phyloP scores from a whole-genome alignment of 1,140 invertebrate species.

The Arctopsyche grandis region DNA sequence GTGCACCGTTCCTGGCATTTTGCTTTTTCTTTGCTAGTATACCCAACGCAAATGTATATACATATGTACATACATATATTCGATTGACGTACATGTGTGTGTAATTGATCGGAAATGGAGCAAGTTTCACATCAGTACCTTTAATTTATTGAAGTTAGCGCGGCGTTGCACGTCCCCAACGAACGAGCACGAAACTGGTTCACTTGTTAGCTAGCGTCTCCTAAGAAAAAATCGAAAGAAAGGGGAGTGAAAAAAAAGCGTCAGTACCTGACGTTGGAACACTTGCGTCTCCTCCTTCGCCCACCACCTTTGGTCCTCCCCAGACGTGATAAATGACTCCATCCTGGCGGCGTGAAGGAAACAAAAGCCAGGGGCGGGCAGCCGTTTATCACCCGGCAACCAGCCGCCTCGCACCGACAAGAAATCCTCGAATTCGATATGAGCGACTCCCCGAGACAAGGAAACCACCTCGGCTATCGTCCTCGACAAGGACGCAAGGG shows the following conservation, averaged over 20 bases:
- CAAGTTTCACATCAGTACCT: neutral
- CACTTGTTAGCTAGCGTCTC: neutral
- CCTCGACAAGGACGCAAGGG: neutral
- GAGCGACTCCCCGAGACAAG: neutral
- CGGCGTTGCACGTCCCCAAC: neutral
- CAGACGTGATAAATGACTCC: slow-evolving; percentile 49
- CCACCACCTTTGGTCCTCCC: neutral
- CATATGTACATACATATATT: too few species aligned
- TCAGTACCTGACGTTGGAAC: slow-evolving; percentile 20
- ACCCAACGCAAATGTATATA: too few species aligned
- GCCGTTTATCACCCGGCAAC: slow-evolving; percentile 47
- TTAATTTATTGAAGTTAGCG: neutral
- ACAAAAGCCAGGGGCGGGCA: slow-evolving; percentile 47
- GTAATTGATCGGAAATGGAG: neutral
- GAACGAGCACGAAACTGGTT: neutral
- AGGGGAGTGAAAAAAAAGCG: neutral
- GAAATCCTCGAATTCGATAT: slow-evolving; percentile 48
- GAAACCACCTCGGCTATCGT: neutral
- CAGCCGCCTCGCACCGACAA: neutral
- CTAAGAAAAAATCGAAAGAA: neutral
- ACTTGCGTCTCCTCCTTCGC: neutral
- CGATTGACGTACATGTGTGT: neutral
- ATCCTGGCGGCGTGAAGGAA: slow-evolving; percentile 49
- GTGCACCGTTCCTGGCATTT: too few species aligned
- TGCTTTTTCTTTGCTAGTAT: too few species aligned